Base-by-base conservation (phyloP, 2,797 vertebrate species). In the Fistularia tabacaria region DNA sequence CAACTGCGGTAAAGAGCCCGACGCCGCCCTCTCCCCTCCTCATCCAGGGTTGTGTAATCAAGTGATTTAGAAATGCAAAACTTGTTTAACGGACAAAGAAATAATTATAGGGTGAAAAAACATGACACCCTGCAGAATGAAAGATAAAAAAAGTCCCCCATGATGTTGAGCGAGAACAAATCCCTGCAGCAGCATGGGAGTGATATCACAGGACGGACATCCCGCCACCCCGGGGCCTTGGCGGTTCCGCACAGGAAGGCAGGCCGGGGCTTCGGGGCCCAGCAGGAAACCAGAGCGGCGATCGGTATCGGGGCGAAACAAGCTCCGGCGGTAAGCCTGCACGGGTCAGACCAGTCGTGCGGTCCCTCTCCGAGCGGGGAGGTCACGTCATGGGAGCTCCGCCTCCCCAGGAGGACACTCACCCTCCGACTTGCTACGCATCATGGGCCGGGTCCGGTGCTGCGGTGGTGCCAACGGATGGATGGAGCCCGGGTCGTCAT, bases 341-440 rank as follows among this genome's bases (percentile, higher is more conserved):
- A 58, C n/a, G 1, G 12, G 40, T 7, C 36, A 47, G n/a, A 25
- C 25, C 25, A 5, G 25, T 25, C 5, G 25, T 25, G 25, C 25
- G 25, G 5, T 25, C 25, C 25, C 25, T 25, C 25, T 25, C 5
- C 5, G 2, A 3, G 2, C 25, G 25, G 25, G 25, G 25, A 25
- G 25, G 25, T 25, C 5, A 25, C 25, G 25, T 25, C 25, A 25
- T 2, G 5, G 2, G 25, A 2, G 25, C 25, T 25, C 25, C 25
- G 25, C 25, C 25, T 25, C 25, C 25, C 25, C 2, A 25, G 25
- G 25, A 25, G 25, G 25, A 25, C 25, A 41, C 90, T 90, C 81
- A 93, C 91, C 88, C 62, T 98, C 96, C 9, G 95, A 96, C 84
- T 93, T 93, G 87, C 94, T 95, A 81, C 95, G 91, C 83, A 92